Percentiles rank a stretch among this genome's conserved stretches.
phyloP scores from a whole-genome alignment of 1,140 invertebrate species.

The Armadillidium nasatum region DNA sequence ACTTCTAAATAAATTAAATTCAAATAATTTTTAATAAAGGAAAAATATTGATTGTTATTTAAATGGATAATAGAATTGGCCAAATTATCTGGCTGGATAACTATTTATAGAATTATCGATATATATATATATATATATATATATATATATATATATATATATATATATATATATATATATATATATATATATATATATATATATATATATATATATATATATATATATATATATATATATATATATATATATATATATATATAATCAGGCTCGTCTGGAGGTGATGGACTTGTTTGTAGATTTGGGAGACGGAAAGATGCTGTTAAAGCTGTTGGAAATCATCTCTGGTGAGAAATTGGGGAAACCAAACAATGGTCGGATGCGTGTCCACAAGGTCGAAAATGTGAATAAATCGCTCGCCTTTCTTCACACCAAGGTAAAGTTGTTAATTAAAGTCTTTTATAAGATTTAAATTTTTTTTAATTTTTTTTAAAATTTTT shows the following conservation, averaged over 20 bases:
- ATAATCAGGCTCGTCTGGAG: slow-evolving; percentile 72
- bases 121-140: too few relatives aligned
- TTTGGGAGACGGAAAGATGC: slow-evolving; percentile 87
- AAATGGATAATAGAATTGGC: too few relatives aligned
- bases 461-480: too few relatives aligned
- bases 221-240: neutral
- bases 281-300: slow-evolving; percentile 96
- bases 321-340: slow-evolving; percentile 96
- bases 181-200: neutral
- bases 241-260: neutral
- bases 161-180: neutral
- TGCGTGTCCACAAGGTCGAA: slow-evolving; percentile 98
- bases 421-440: slow-evolving; percentile 94
- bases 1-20: too few relatives aligned
- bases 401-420: slow-evolving; percentile 98
- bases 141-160: too few relatives aligned
- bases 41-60: too few relatives aligned
- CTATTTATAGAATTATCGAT: too few relatives aligned
- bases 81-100: too few relatives aligned
- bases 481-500: too few relatives aligned
- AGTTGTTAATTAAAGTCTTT: too few relatives aligned
- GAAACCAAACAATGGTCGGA: slow-evolving; percentile 91
- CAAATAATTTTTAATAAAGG: too few relatives aligned
- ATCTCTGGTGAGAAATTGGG: slow-evolving; percentile 97
- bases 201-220: neutral